A percentile compares a stretch with the other conserved stretches of the same genome.
Conservation (phyloP, 2,888 invertebrate genomes). For the Eilema griseolum region DNA sequence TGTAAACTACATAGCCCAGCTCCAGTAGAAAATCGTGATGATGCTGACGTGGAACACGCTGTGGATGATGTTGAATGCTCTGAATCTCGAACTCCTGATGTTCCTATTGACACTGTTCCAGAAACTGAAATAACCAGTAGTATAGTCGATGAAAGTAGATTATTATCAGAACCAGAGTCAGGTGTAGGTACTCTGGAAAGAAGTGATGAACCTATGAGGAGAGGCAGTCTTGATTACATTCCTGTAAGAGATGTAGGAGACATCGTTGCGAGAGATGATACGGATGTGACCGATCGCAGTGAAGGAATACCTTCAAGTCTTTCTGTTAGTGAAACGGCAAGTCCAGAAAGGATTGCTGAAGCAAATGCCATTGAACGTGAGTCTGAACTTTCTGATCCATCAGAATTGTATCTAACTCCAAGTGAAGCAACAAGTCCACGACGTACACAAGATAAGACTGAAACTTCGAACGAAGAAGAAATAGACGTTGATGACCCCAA, state of each 20-base stretch:
- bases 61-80: constrained; percentile 62
- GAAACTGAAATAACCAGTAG: constrained; percentile 26
- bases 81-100: constrained; percentile 20
- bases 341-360: constrained; percentile 79
- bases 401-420: constrained; percentile 90
- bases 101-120: constrained; percentile 20
- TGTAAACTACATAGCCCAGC: constrained; percentile 87
- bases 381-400: constrained; percentile 89
- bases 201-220: constrained; percentile 72
- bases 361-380: constrained; percentile 84
- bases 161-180: constrained; percentile 76
- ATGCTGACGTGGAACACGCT: constrained; percentile 69
- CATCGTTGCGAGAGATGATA: constrained; percentile 74
- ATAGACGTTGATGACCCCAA: constrained; percentile 73
- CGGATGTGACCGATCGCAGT: constrained; percentile 81
- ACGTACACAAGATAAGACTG: constrained; percentile 79
- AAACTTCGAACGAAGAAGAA: constrained; percentile 67
- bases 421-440: constrained; percentile 88
- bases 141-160: constrained; percentile 70
- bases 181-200: constrained; percentile 76
- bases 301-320: constrained; percentile 83
- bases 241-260: constrained; percentile 84
- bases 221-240: constrained; percentile 83
- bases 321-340: constrained; percentile 81
- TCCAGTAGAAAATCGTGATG: constrained; percentile 48